Evolutionary conservation across 2,888 invertebrate species (phyloP).

Genomic region (Drosophila cracens): DNA sequence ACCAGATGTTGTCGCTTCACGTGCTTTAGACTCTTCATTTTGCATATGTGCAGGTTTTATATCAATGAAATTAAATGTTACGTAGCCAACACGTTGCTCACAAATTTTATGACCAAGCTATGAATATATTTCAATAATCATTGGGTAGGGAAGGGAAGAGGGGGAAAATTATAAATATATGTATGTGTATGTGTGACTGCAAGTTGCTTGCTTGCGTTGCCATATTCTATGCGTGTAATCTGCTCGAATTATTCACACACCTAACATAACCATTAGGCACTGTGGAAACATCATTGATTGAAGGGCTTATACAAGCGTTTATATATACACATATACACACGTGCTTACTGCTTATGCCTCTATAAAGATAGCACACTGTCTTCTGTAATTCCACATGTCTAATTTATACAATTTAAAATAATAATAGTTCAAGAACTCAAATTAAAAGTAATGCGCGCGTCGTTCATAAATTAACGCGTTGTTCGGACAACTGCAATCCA

Average conservation of each 20-base stretch:
- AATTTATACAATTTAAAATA: slow-evolving; percentile 45
- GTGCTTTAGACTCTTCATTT: slow-evolving; percentile 41
- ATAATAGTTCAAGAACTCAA: slow-evolving; percentile 36
- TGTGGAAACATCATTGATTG: background rate
- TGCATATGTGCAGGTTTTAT: slow-evolving; percentile 40
- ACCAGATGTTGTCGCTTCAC: slow-evolving; percentile 34
- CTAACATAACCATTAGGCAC: background rate
- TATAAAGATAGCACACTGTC: background rate
- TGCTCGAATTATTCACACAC: background rate
- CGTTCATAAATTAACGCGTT: slow-evolving; percentile 22
- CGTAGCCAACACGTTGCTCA: slow-evolving; percentile 52
- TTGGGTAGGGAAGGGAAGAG: background rate
- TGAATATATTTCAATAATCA: slow-evolving; percentile 11
- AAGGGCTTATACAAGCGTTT: background rate
- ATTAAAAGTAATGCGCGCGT: slow-evolving; percentile 18
- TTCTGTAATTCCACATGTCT: slow-evolving; percentile 3
- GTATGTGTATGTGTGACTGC: background rate
- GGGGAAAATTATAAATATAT: background rate
- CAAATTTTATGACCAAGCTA: slow-evolving; percentile 34
- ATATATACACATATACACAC: background rate
- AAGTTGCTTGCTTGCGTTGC: background rate
- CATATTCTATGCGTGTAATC: slow-evolving; percentile 1
- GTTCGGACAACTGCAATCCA: slow-evolving; percentile 21
- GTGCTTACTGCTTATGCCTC: background rate
- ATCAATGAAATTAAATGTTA: slow-evolving; percentile 43